phyloP scores from a whole-genome alignment of 2,797 vertebrate species.

The Hoplostethus mediterraneus region DNA sequence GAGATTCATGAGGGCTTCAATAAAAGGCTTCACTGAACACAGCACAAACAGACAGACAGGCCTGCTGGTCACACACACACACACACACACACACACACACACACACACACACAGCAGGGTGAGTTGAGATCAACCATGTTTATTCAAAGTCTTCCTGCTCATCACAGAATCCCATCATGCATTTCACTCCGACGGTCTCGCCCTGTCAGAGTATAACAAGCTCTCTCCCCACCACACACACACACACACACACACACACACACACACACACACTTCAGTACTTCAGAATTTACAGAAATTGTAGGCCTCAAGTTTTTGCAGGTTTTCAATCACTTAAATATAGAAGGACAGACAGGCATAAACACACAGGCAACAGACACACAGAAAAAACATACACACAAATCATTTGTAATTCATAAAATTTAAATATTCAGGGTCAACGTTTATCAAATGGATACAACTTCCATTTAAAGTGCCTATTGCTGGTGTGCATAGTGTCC shows the following conservation, averaged over 20 bases:
- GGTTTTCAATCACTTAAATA: neutral
- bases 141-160: slow-evolving; percentile 77
- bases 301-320: neutral
- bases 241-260: slow-evolving; percentile 17
- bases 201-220: slow-evolving; percentile 78
- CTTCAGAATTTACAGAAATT: slow-evolving; percentile 1
- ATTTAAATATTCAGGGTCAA: too few relatives aligned
- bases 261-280: slow-evolving; percentile 14
- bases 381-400: neutral
- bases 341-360: too few relatives aligned
- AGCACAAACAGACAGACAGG: slow-evolving; percentile 60
- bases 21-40: slow-evolving; percentile 78
- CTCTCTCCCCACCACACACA: slow-evolving; percentile 33
- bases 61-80: slow-evolving; percentile 32
- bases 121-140: slow-evolving; percentile 67
- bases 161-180: slow-evolving; percentile 78
- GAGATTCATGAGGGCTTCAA: slow-evolving; percentile 73
- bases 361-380: neutral
- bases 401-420: too few relatives aligned
- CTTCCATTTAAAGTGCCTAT: too few relatives aligned
- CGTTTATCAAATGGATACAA: too few relatives aligned
- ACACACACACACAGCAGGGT: slow-evolving; percentile 31
- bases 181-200: slow-evolving; percentile 72
- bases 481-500: too few relatives aligned
- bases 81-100: slow-evolving; percentile 20